Evolutionary conservation across 2,888 invertebrate species (phyloP), one percentile per base, ranked within the genome.

Genomic region (Euzophera pinguis): DNA sequence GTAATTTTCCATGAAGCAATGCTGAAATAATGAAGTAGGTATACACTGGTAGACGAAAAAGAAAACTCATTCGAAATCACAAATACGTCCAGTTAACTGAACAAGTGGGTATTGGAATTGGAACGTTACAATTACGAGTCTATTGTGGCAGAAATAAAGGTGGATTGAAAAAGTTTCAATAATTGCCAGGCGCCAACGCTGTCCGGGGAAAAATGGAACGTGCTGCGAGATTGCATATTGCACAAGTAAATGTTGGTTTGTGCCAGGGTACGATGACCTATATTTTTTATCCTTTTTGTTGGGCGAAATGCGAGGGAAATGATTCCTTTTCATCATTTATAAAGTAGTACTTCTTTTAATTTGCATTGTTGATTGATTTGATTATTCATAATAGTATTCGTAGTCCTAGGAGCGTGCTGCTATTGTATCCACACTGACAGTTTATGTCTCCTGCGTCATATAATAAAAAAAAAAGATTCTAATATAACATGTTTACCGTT

Each of bases 111-210:
- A 17, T 45, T 49, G 29, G 53, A 57, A 57, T 61, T 52, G 57
- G 53, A 55, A 16, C 37, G 41, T 52, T 51, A 53, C 57, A 61
- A 65, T 67, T 62, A 63, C 59, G 49, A 59, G 55, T 53, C 57
- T 55, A 57, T 57, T 59, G 61, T 58, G 60, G 57, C 38, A 51
- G 56, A 61, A 62, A 67, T 58, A 69, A 61, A 64, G 59, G 54
- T 53, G 56, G 69, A 75, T 77, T 73, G 71, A 74, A 78, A 78
- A 77, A 76, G 69, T 76, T 76, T 73, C 67, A 74, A 75, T 76
- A 73, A 75, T 75, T 71, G 67, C 63, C 53, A 17, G 53, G 55
- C 58, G 60, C 62, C 62, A 16, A 16, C 29, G 59, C 55, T 57
- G 56, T 57, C 62, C 60, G 58, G 58, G 64, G 59, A 69, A 67